These are phyloP conservation scores for Anhinga anhinga DNA, from an alignment of 2,113 vertebrate species.

Conservation along the genomic window DNA sequence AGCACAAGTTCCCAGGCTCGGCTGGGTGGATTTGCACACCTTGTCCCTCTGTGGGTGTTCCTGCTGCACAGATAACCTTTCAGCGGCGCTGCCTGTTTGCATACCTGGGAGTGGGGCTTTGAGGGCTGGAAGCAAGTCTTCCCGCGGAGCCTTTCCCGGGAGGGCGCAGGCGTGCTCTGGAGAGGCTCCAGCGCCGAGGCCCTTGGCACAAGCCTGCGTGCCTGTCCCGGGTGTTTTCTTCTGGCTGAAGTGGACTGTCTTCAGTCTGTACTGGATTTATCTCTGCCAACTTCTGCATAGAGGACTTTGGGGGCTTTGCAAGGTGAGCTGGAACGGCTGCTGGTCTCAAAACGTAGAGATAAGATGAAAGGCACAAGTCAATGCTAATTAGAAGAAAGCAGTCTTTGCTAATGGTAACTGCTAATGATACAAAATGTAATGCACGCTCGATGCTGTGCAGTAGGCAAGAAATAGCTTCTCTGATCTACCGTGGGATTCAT, in stretches of 20 bases:
- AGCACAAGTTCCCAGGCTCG: rapidly evolving
- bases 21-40: rapidly evolving
- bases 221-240: neutral
- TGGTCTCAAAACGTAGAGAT: rapidly evolving
- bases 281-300: neutral
- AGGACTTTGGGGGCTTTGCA: neutral
- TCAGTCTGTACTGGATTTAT: neutral
- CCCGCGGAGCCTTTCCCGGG: neutral
- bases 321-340: neutral
- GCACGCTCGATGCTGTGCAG: neutral
- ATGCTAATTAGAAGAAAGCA: neutral
- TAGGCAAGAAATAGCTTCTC: neutral
- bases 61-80: too few species aligned
- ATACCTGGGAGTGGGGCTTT: neutral
- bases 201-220: rapidly evolving
- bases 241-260: neutral
- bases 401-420: neutral
- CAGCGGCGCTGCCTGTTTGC: neutral
- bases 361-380: neutral
- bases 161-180: rapidly evolving
- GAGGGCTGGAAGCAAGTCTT: neutral
- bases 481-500: neutral
- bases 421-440: rapidly evolving
- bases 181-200: neutral
- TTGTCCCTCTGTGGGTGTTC: neutral